Evolutionary conservation across 2,888 invertebrate species (phyloP).

Genomic region (Blomia tropicalis): DNA sequence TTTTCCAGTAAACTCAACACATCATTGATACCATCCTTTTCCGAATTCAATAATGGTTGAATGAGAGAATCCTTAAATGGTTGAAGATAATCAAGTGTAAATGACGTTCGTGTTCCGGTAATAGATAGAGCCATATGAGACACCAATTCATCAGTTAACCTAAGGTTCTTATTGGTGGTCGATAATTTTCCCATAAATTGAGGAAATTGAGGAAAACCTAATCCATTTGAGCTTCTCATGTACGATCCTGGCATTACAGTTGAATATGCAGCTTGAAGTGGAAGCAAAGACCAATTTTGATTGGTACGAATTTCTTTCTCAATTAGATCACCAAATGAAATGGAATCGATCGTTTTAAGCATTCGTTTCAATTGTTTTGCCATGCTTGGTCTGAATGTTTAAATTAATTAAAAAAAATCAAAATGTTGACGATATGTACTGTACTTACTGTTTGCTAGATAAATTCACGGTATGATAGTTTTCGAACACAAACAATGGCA

Average conservation of each 20-base stretch:
- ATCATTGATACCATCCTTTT: conserved; percentile 49
- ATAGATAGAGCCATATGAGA: conserved; percentile 67
- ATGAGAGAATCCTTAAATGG: conserved; percentile 57
- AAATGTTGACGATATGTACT: background rate
- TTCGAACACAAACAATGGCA: conserved; percentile 93
- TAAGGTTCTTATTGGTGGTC: conserved; percentile 56
- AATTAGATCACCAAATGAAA: conserved; percentile 68
- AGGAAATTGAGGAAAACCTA: conserved; percentile 67
- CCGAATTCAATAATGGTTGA: conserved; percentile 51
- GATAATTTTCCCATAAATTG: conserved; percentile 93
- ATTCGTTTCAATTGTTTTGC: conserved; percentile 49
- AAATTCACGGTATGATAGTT: conserved; percentile 76
- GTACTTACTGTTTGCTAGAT: conserved; percentile 49
- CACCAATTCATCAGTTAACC: conserved; percentile 65
- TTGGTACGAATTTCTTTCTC: conserved; percentile 58
- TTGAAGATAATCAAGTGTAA: conserved; percentile 74
- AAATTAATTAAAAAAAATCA: background rate
- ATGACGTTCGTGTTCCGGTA: conserved; percentile 56
- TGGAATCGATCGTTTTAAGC: conserved; percentile 63
- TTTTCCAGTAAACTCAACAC: conserved; percentile 57
- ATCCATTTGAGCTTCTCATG: conserved; percentile 50
- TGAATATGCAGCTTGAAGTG: conserved; percentile 68
- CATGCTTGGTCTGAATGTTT: conserved; percentile 21
- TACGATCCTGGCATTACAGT: conserved; percentile 75
- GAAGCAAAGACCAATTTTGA: conserved; percentile 65